A percentile compares a stretch with the other conserved stretches of the same genome.
phyloP scores from a whole-genome alignment of 2,113 vertebrate genomes.

The Epinephelus moara region DNA sequence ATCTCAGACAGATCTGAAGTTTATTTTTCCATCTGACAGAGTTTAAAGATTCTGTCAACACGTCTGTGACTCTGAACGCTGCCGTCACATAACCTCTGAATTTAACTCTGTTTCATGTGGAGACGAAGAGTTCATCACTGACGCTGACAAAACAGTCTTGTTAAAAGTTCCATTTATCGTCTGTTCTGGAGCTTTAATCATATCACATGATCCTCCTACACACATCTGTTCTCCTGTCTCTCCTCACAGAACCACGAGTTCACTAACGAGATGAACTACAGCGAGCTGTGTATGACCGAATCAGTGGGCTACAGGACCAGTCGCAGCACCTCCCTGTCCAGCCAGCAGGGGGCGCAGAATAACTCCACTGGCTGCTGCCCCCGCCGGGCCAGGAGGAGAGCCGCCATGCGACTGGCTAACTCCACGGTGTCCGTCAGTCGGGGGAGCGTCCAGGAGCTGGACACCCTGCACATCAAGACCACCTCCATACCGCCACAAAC shows the following conservation, averaged over 20 bases:
- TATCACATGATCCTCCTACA: neutral
- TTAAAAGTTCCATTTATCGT: neutral
- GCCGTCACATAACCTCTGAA: neutral
- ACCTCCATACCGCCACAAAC: conserved; percentile 82
- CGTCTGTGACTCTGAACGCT: neutral
- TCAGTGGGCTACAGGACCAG: conserved; percentile 89
- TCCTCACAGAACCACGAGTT: conserved; percentile 89
- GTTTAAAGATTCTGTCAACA: neutral
- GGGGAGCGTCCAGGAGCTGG: conserved; percentile 92
- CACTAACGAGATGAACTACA: conserved; percentile 90
- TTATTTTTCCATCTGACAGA: neutral
- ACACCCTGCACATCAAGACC: conserved; percentile 85
- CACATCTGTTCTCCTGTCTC: neutral
- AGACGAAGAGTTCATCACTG: too few relatives aligned
- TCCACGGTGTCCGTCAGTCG: conserved; percentile 91
- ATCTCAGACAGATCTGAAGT: too few relatives aligned
- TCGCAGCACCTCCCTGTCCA: conserved; percentile 92
- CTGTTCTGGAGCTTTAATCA: neutral
- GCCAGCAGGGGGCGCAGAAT: conserved; percentile 85
- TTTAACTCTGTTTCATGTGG: neutral
- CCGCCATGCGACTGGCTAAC: conserved; percentile 90
- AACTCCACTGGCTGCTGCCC: conserved; percentile 88
- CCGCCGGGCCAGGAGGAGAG: conserved; percentile 86
- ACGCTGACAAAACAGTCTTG: too few relatives aligned
- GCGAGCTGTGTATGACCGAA: conserved; percentile 89